Evolutionary conservation across 2,797 vertebrate genomes (phyloP).

Genomic region (Morelia viridis): DNA sequence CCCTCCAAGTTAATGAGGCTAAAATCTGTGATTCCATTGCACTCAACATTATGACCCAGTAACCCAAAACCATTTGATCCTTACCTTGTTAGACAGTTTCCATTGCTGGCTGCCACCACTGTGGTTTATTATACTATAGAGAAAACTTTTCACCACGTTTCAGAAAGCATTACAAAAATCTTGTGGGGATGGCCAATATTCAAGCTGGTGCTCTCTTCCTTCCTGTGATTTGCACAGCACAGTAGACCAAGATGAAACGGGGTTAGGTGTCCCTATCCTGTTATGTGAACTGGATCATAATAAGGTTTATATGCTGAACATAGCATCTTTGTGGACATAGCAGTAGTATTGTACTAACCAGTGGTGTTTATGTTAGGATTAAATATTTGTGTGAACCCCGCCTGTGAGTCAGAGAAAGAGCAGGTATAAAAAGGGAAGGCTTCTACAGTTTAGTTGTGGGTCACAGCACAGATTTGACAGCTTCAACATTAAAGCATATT

Average conservation of each 20-base stretch:
- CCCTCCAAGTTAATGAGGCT: slow-evolving; percentile 19
- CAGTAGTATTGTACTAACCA: too few relatives aligned
- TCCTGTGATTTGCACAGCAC: too few relatives aligned
- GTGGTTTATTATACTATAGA: background rate
- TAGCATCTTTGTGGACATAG: too few relatives aligned
- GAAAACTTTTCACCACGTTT: background rate
- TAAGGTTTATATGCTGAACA: too few relatives aligned
- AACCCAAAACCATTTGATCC: slow-evolving; percentile 15
- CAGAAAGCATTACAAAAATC: background rate
- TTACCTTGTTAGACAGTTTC: background rate
- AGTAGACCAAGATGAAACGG: too few relatives aligned
- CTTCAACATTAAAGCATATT: too few relatives aligned
- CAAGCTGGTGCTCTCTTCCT: background rate
- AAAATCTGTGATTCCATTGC: slow-evolving; percentile 25
- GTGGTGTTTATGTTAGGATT: too few relatives aligned
- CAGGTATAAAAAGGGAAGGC: background rate
- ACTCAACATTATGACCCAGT: slow-evolving; percentile 31
- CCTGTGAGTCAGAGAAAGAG: background rate
- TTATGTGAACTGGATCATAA: too few relatives aligned
- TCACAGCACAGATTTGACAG: background rate
- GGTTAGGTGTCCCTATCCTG: too few relatives aligned
- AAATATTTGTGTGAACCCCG: too few relatives aligned
- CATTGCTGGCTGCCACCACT: background rate
- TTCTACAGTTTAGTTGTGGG: background rate
- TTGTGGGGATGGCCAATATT: background rate